Evolutionary conservation across 2,113 vertebrate genomes (phyloP).

Genomic region (Turnix velox): DNA sequence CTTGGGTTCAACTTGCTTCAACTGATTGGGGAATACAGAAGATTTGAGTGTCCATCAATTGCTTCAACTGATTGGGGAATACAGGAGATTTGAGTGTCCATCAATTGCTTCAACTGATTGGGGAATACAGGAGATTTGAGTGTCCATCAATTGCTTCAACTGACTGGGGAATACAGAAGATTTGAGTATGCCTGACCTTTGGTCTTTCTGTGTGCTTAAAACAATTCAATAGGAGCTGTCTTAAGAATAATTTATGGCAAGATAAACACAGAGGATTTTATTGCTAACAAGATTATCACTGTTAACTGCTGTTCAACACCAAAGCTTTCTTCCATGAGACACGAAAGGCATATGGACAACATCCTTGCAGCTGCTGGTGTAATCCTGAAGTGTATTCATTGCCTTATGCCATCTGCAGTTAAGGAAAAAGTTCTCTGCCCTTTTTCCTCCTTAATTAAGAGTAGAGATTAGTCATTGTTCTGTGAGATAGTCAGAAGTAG

Average conservation of each 20-base stretch:
- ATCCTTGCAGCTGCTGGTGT: not conserved
- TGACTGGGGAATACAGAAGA: not conserved
- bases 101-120: not conserved
- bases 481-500: not conserved
- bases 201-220: accelerated
- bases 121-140: not conserved
- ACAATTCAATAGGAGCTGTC: not conserved
- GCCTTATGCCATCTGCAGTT: not conserved
- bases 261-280: not conserved
- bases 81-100: not conserved
- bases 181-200: no score
- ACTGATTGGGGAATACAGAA: not conserved
- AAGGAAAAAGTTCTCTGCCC: not conserved
- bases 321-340: not conserved
- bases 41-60: not conserved
- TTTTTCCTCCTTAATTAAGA: not conserved
- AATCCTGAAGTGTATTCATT: not conserved
- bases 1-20: not conserved
- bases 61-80: not conserved
- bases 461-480: not conserved
- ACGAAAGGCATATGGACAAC: not conserved
- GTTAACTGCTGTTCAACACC: not conserved
- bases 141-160: not conserved
- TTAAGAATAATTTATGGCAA: not conserved
- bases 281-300: not conserved